phyloP scores from a whole-genome alignment of 2,888 invertebrate genomes.

The Ariolimax columbianus region DNA sequence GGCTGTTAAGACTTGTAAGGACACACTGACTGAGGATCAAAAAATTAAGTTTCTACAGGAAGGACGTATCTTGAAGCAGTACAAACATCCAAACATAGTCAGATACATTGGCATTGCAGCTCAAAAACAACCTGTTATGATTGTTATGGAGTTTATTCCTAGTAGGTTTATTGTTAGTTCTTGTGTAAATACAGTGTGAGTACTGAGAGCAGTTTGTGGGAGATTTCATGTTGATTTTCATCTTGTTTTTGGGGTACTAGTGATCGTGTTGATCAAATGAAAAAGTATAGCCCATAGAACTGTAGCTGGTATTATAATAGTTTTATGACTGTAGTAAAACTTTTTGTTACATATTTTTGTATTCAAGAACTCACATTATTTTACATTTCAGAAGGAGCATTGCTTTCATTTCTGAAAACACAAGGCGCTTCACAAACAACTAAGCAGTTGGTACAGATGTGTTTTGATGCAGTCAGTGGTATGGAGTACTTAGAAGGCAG shows the following conservation, averaged over 20 bases:
- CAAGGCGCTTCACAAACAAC: slow-evolving; percentile 81
- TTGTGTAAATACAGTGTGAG: background rate
- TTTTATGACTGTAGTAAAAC: no score
- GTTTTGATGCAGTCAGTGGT: slow-evolving; percentile 93
- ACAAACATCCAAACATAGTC: slow-evolving; percentile 97
- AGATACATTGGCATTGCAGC: slow-evolving; percentile 97
- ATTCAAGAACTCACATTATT: background rate
- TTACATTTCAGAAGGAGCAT: slow-evolving; percentile 87
- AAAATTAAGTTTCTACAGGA: slow-evolving; percentile 93
- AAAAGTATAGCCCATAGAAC: no score
- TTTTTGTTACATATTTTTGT: background rate
- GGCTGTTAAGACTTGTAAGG: slow-evolving; percentile 96
- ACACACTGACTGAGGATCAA: slow-evolving; percentile 93
- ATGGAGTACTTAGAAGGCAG: slow-evolving; percentile 97
- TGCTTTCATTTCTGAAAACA: slow-evolving; percentile 91
- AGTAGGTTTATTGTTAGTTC: slow-evolving; percentile 56
- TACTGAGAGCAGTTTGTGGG: background rate
- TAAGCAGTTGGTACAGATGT: slow-evolving; percentile 85
- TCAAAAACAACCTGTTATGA: slow-evolving; percentile 98
- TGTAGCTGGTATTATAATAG: no score
- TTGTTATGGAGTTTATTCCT: slow-evolving; percentile 94
- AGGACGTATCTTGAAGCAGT: slow-evolving; percentile 95
- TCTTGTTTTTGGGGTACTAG: background rate
- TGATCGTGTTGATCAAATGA: background rate
- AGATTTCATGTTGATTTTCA: background rate